These are phyloP conservation scores for Aphyosemion australe DNA, from an alignment of 2,113 vertebrate species.

Conservation along the genomic window DNA sequence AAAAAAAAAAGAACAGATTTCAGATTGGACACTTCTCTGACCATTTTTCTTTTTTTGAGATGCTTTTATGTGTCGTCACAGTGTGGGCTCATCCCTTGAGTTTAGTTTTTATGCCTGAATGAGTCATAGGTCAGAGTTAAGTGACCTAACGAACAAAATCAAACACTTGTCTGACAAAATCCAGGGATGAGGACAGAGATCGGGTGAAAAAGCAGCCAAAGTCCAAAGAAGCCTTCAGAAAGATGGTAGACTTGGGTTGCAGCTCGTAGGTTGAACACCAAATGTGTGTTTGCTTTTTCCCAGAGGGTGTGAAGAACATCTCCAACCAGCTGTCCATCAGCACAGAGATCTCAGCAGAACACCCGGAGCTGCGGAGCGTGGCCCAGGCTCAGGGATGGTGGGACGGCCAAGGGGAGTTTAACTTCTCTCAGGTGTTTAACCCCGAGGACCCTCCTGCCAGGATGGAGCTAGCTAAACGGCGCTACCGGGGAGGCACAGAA, in stretches of 20 bases:
- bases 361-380: constrained; percentile 81
- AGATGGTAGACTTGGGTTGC: not conserved
- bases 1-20: too few relatives aligned
- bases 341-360: constrained; percentile 81
- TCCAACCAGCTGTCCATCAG: constrained; percentile 93
- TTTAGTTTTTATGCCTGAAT: too few relatives aligned
- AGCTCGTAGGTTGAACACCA: not conserved
- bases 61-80: too few relatives aligned
- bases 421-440: constrained; percentile 83
- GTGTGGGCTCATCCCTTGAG: too few relatives aligned
- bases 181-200: too few relatives aligned
- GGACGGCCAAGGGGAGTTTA: constrained; percentile 83
- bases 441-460: constrained; percentile 81
- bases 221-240: not conserved
- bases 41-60: too few relatives aligned
- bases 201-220: too few relatives aligned
- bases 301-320: constrained; percentile 90
- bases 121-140: too few relatives aligned
- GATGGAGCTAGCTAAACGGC: constrained; percentile 90
- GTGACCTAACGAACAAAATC: too few relatives aligned
- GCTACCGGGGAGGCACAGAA: constrained; percentile 81
- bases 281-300: constrained; percentile 3
- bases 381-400: constrained; percentile 90
- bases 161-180: too few relatives aligned
- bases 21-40: too few relatives aligned